Evolutionary conservation across 37 sponge, comb jelly and placozoan species (phyloP).

Genomic region (Agelas oroides): DNA sequence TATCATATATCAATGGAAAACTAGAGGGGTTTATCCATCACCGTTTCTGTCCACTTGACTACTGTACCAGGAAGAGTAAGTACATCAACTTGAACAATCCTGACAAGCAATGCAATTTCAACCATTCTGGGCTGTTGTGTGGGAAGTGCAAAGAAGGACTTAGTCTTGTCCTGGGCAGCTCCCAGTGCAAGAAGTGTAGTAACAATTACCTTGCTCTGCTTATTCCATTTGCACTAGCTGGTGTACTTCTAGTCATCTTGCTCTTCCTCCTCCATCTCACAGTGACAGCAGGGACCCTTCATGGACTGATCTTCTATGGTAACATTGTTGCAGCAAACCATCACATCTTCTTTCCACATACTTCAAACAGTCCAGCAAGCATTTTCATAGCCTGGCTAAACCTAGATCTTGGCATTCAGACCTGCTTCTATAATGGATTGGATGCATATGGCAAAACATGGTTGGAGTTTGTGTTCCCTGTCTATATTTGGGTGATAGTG

Average conservation of each 20-base stretch:
- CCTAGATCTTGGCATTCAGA: no score
- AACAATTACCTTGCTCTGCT: neutral
- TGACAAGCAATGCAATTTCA: neutral
- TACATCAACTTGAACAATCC: neutral
- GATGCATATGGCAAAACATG: no score
- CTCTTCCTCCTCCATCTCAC: neutral
- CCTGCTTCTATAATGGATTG: no score
- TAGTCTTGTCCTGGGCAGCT: neutral
- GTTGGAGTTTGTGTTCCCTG: no score
- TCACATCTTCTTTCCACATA: neutral
- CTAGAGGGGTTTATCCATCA: neutral
- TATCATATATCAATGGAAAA: neutral
- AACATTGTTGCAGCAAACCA: neutral
- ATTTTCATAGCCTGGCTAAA: no score
- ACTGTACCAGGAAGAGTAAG: neutral
- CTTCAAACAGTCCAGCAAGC: no score
- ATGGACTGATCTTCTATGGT: neutral
- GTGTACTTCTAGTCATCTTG: neutral
- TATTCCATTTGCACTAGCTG: neutral
- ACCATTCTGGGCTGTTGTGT: neutral
- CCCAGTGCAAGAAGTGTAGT: neutral
- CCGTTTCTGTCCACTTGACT: neutral
- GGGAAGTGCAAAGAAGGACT: neutral
- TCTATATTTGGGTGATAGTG: no score
- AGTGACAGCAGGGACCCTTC: neutral